Percentiles rank a stretch among this genome's conserved stretches.
Conservation (phyloP, 2,888 invertebrate species). For the Drosophila mayaguana region DNA sequence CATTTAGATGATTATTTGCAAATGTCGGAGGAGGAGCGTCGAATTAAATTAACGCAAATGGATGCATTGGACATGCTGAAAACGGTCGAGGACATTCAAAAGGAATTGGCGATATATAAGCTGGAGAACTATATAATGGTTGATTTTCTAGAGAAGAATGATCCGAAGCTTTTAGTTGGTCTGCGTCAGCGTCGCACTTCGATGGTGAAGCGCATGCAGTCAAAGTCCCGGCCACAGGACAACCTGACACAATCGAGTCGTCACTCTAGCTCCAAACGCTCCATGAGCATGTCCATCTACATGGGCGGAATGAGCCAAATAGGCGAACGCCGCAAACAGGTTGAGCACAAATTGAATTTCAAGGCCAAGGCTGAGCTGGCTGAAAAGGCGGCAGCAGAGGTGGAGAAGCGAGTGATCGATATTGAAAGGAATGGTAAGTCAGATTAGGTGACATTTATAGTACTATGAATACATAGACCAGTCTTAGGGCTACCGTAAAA, state of each 20-base stretch:
- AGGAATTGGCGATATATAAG: constrained; percentile 67
- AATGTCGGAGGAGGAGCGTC: constrained; percentile 54
- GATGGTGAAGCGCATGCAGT: constrained; percentile 47
- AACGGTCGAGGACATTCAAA: constrained; percentile 71
- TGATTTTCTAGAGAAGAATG: constrained; percentile 83
- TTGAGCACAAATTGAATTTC: constrained; percentile 78
- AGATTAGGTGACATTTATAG: neutral
- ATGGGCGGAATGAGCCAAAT: constrained; percentile 12
- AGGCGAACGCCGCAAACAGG: constrained; percentile 48
- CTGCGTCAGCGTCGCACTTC: constrained; percentile 71
- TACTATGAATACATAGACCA: neutral
- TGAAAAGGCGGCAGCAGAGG: constrained; percentile 78
- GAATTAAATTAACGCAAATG: constrained; percentile 43
- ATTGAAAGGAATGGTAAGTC: constrained; percentile 67
- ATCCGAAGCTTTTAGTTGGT: constrained; percentile 81
- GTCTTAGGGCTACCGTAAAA: too few species aligned
- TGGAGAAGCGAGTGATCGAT: constrained; percentile 70
- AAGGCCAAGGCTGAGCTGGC: constrained; percentile 82
- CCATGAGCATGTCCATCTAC: constrained; percentile 51
- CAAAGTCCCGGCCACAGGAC: constrained; percentile 6
- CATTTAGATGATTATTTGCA: constrained; percentile 57
- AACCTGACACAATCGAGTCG: constrained; percentile 50
- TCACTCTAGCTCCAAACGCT: constrained; percentile 61
- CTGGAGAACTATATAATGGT: constrained; percentile 81
- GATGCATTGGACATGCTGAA: constrained; percentile 78